Evolutionary conservation across 2,113 vertebrate genomes (phyloP), one percentile per base, ranked within the genome.

Genomic region (Hippocampus abdominalis): DNA sequence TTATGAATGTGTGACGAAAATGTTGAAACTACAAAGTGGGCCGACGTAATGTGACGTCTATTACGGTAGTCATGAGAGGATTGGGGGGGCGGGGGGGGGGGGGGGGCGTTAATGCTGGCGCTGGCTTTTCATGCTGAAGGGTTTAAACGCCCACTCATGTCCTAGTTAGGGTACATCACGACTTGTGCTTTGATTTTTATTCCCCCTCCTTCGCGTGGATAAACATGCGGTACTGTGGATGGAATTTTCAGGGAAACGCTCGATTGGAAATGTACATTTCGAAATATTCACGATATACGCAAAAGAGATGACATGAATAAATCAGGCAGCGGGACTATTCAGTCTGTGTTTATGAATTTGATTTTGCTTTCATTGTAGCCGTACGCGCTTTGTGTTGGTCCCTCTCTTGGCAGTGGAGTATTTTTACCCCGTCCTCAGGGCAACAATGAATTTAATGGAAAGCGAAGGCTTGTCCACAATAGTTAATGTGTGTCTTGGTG

Each of bases 401-500:
- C 64, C 25, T 72, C 40, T 69, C 78, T 82, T 62, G 70, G 70
- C 75, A 72, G 27, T 71, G 68, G 70, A 70, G 77, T 91, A 91
- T 91, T 90, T 88, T 87, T 87, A 85, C 78, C 56, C 63, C 70
- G 9, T 65, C 85, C 87, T 79, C 74, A 75, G 87, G 88, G 85
- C 86, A 83, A 12, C 49, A 39, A 74, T 90, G 86, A 87, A 84
- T 79, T 80, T 91, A 88, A 91, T 88, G 81, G 75, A 71, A 88
- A 86, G 83, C 29, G 90, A 91, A 88, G 75, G 85, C 81, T 73
- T 90, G 90, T 91, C 90, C 81, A 89, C 85, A 81, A 68, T 78
- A 46, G 79, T 90, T 88, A 89, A 71, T 44, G 69, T 77, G 82
- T 82, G 74, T 86, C 64, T 82, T 60, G 69, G 25, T 82, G 72